Evolutionary conservation across 2,113 vertebrate species (phyloP), one percentile per base, ranked within the genome.

Genomic region (Vimba vimba): DNA sequence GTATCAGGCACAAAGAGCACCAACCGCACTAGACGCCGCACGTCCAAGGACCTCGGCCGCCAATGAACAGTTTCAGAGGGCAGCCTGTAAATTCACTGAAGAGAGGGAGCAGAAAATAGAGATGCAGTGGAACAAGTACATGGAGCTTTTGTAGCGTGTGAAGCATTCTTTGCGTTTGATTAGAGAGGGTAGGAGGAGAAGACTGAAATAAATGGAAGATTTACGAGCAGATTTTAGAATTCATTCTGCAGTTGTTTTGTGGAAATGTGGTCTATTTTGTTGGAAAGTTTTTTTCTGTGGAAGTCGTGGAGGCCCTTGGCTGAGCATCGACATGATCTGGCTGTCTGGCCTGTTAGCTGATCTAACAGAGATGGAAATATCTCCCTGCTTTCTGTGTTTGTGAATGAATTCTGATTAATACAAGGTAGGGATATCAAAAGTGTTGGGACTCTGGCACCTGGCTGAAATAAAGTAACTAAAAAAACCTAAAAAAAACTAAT

Each of bases 201-300:
- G 64, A 55, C 64, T 19, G 30, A 64, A 78, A 73, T 55, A 87
- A 84, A 86, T 59, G 39, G 55, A 27, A 73, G 33, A 83, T 69
- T 83, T 78, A 66, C 6, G 73, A 82, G 79, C 60, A 55, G 27
- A 45, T 82, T 79, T 83, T 74, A 76, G 23, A 76, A 45, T 59
- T 36, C 36, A 27, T 50, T 30, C 4, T 36, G 23, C 15, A 30
- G 59, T 68, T 87, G 81, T 84, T 86, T 86, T 88, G 78, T 27
- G 79, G n/a, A 83, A 83, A 64, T 83, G n/a, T 62, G 43, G n/a
- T 60, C 36, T 43, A 25, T 33, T 84, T 86, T 86, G 66, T 64
- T 68, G 59, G 57, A 85, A 81, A n/a, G 55, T 68, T 33, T 52
- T 86, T 78, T 47, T 45, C 36, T 43, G 4, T 60, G 50, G 21